Base-by-base conservation (phyloP, 92 coral and sea anemone species). In the Paramuricea clavata region DNA sequence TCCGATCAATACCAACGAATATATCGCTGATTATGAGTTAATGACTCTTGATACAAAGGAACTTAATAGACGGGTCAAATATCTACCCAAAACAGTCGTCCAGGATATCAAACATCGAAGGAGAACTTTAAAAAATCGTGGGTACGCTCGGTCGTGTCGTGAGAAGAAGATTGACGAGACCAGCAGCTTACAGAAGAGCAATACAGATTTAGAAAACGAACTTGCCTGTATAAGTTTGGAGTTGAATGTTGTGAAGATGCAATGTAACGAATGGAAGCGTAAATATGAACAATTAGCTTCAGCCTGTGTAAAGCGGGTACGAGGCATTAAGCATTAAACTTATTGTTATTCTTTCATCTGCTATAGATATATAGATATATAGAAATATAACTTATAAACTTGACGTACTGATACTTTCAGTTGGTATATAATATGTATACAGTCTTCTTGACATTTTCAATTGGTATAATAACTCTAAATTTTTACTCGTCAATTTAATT, bases 121-220 rank as follows among this genome's bases (percentile, higher is more conserved):
- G 9, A 30, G 72, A 33, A 65, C 72, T 65, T 65, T 65, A n/a
- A 65, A 65, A 17, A 65, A 65, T 31, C 72, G 72, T 31, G 72
- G 72, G 19, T 65, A 65, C 39, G 72, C 72, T 1, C 35, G 39
- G 12, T 65, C 72, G n/a, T 65, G 72, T 65, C 72, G 72, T 10
- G 72, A 65, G 21, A 30, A 33, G n/a, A 65, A 65, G 41, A 65
- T 65, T 0, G 21, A 28, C 17, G 72, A 65, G 41, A 65, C 72
- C 6, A 13, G 21, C 2, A 65, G 19, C 21, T 65, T 65, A 33
- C 72, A 65, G 9, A 13, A 9, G 28, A 65, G 41, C n/a, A 65
- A 65, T 13, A 11, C 19, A 9, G 39, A 65, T 0, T 65, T 65
- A 27, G 72, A 65, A 65, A 65, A 33, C 2, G 72, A 65, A 33